Evolutionary conservation across 2,113 vertebrate genomes (phyloP), one percentile per base, ranked within the genome.

Genomic region (Emydura subglobosa): DNA sequence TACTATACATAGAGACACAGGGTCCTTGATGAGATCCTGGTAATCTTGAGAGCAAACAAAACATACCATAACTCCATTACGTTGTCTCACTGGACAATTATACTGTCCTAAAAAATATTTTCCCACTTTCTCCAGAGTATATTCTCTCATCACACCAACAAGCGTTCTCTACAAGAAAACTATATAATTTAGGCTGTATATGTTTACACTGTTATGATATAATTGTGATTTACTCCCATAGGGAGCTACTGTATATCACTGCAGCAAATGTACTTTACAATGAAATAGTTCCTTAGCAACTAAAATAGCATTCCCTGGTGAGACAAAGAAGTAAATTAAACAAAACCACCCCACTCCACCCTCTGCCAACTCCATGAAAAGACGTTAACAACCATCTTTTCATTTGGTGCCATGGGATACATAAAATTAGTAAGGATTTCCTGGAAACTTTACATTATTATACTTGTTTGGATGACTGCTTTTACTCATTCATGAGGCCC

Each of bases 281-380:
- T 86, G 81, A 76, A 88, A 54, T 34, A 10, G 74, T 88, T 93
- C 53, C 74, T 91, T 89, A 92, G 87, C 78, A 92, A 57, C 68
- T 94, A n/a, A 92, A 93, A 2, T 8, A 80, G 29, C 83, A 87
- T 79, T 74, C 17, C 47, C 34, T 94, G 29, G 55, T 57, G 29
- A 54, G 39, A 59, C 39, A 85, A 78, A 72, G 47, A 80, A 49
- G 25, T 49, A 88, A 86, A 92, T 12, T 1, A n/a, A 57, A 88
- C 76, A 31, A n/a, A 90, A 17, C 92, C 0, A 39, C 80, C 68
- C 50, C 3, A 83, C 11, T 74, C 27, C 78, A 47, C 47, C 47
- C 47, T 39, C 0, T 76, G 3, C 50, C 50, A 54, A 24, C 12
- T 53, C 53, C n/a, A 54, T 24, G 34, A 82, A 54, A 54, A 54